Evolutionary conservation across 2,888 invertebrate species (phyloP).

Genomic region (Julus scandinavius): DNA sequence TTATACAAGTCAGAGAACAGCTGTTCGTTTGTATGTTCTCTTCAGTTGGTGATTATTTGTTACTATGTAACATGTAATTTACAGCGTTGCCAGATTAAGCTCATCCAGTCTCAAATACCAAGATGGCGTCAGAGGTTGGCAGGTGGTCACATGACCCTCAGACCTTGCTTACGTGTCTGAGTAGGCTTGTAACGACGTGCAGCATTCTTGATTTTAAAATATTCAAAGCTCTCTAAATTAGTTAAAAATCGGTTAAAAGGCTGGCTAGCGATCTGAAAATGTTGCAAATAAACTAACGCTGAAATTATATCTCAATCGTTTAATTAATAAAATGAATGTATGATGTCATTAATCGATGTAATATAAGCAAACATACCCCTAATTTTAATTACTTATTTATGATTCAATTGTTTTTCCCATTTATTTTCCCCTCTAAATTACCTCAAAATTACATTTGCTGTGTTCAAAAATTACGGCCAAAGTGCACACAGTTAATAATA

Average conservation of each 20-base stretch:
- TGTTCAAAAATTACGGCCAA: constrained; percentile 29
- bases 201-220: no score
- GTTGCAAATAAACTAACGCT: background rate
- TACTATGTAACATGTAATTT: constrained; percentile 22
- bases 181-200: no score
- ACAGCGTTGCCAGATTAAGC: background rate
- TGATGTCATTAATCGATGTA: background rate
- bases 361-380: background rate
- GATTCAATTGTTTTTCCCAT: background rate
- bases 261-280: background rate
- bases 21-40: constrained; percentile 14
- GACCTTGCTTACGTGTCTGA: background rate
- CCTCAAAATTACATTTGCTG: background rate
- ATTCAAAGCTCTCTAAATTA: no score
- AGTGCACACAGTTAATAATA: constrained; percentile 40
- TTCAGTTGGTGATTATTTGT: constrained; percentile 19
- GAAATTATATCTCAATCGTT: background rate
- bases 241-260: background rate
- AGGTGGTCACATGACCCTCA: background rate
- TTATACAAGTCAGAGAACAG: background rate
- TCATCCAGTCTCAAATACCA: background rate
- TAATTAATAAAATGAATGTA: background rate
- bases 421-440: background rate
- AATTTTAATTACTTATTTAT: background rate
- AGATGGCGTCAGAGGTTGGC: background rate